Conservation (phyloP, 2,888 invertebrate genomes). For the Hipparchia semele region DNA sequence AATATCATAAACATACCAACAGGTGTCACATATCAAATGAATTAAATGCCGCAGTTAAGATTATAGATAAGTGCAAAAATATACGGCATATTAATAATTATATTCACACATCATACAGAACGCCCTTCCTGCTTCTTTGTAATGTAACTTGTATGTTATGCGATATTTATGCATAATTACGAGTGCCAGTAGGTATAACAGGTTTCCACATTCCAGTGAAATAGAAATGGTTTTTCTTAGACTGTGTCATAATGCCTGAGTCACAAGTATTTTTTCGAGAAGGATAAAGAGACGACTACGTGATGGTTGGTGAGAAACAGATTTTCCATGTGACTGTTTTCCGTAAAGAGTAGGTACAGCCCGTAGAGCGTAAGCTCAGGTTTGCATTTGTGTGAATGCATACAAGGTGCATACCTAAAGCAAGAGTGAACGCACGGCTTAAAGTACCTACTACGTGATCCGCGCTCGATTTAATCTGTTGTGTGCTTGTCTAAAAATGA, state of each 20-base stretch:
- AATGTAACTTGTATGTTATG: slow-evolving; percentile 46
- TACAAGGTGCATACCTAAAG: no score
- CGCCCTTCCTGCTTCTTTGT: slow-evolving; percentile 47
- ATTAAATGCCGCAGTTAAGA: slow-evolving; percentile 37
- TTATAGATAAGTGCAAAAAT: slow-evolving; percentile 38
- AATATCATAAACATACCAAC: slow-evolving; percentile 23
- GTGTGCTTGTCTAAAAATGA: no score
- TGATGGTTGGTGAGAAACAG: neutral
- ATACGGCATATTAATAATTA: slow-evolving; percentile 38
- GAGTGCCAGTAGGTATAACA: slow-evolving; percentile 35
- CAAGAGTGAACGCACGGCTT: no score
- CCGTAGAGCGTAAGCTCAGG: no score
- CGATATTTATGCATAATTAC: slow-evolving; percentile 58
- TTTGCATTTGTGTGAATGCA: no score
- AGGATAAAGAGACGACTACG: neutral
- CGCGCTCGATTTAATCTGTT: no score
- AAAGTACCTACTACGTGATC: no score
- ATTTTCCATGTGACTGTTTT: neutral
- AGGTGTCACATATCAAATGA: slow-evolving; percentile 33
- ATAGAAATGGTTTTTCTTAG: slow-evolving; percentile 47
- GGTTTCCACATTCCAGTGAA: slow-evolving; percentile 59
- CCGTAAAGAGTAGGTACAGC: neutral
- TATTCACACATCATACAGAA: slow-evolving; percentile 42
- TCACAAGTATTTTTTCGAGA: slow-evolving; percentile 7
- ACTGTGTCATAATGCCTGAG: slow-evolving; percentile 24